Base-by-base conservation (phyloP, 2,888 invertebrate genomes). In the Gryllus longicercus region DNA sequence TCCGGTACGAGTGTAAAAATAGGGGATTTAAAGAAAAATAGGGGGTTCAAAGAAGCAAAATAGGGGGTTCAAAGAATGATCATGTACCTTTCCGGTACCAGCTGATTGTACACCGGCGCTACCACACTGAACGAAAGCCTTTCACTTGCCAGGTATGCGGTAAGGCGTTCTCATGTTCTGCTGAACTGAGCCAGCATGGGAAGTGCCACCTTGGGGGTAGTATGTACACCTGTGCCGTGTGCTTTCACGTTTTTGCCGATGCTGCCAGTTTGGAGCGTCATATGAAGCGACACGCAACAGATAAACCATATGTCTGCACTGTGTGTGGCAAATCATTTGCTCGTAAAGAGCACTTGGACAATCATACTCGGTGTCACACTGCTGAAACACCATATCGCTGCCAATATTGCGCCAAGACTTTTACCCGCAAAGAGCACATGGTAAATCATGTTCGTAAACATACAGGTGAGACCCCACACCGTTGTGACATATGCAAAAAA, bases 61-160 rank as follows among this genome's bases (percentile, higher is more conserved):
- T n/a, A n/a, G n/a, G n/a, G n/a, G n/a, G n/a, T n/a, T n/a, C n/a
- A n/a, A n/a, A n/a, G n/a, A n/a, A n/a, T n/a, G n/a, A n/a, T n/a
- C n/a, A n/a, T n/a, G n/a, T n/a, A n/a, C 94, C 94, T 85, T 95
- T 94, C 87, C 92, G 95, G 81, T 95, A 96, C 87, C 95, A 95
- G 86, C 90, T 95, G 81, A 95, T 95, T 84, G 95, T 95, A 75
- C 95, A 96, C 88, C 90, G 90, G 85, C 91, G 95, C 84, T 95
- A 95, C 87, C 96, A 96, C 85, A 94, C 93, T 75, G 95, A 95
- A 87, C 91, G 93, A 83, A 95, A 95, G 86, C 95, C 95, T 76
- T 95, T 94, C 85, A 94, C 94, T 82, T 91, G 91, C 84, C 90
- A 90, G 87, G 94, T 95, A 74, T 95, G 95, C 86, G 95, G 95